phyloP scores from a whole-genome alignment of 23 tunicate species.

The Halocynthia aurantium region DNA sequence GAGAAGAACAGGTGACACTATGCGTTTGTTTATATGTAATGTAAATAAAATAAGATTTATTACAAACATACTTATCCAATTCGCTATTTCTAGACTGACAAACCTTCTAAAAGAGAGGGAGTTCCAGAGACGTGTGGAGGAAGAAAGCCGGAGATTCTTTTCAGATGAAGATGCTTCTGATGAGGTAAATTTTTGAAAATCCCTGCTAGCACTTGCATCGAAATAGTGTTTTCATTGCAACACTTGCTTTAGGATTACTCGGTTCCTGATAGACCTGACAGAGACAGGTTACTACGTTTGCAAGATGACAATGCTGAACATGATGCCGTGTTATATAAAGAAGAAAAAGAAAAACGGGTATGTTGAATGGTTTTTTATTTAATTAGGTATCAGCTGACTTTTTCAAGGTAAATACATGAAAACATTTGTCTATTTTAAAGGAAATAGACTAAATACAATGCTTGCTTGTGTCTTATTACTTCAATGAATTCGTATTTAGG shows the following conservation, averaged over 20 bases:
- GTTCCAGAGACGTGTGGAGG: slow-evolving; percentile 67
- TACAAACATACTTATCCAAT: no score
- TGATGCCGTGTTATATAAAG: slow-evolving; percentile 4
- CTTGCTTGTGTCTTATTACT: no score
- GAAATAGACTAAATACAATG: no score
- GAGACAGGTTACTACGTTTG: slow-evolving; percentile 67
- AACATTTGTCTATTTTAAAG: background rate
- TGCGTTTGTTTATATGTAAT: background rate
- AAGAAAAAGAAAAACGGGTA: slow-evolving; percentile 7
- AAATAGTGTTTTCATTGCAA: background rate
- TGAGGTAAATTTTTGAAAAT: slow-evolving; percentile 30
- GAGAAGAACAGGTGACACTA: slow-evolving; percentile 66
- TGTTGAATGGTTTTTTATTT: background rate
- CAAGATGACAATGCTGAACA: slow-evolving; percentile 28
- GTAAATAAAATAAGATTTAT: no score
- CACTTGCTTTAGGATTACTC: slow-evolving; percentile 8
- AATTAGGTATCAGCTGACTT: no score
- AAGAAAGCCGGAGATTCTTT: slow-evolving; percentile 49
- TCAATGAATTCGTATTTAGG: background rate
- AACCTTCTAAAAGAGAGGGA: slow-evolving; percentile 70
- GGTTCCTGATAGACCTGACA: slow-evolving; percentile 87
- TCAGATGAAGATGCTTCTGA: slow-evolving; percentile 70
- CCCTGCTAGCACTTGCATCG: background rate
- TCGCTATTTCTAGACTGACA: slow-evolving; percentile 35
- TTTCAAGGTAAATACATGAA: background rate